These are phyloP conservation scores for Hestina assimilis DNA, from an alignment of 1,140 invertebrate genomes.

Conservation along the genomic window DNA sequence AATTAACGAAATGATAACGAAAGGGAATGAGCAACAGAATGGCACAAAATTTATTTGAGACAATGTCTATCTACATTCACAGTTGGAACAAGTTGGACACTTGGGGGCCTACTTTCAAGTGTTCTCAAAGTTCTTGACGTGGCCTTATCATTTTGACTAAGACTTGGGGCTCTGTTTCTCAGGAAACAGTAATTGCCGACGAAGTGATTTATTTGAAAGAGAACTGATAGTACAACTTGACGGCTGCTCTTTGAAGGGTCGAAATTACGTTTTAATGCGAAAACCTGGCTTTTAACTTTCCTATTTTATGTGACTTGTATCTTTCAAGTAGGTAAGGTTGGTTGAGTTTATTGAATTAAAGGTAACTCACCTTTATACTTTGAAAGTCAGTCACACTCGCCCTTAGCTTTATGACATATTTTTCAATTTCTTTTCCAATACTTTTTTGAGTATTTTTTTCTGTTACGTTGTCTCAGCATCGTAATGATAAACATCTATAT, in stretches of 20 bases:
- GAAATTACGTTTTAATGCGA: constrained; percentile 22
- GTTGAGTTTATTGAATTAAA: too few species aligned
- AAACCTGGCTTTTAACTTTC: constrained; percentile 16
- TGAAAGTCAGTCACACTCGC: too few species aligned
- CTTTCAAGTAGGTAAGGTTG: too few species aligned
- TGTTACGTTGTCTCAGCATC: too few species aligned
- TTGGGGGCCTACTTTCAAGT: constrained; percentile 24
- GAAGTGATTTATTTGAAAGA: constrained; percentile 32
- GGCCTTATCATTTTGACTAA: constrained; percentile 31
- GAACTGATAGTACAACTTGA: constrained; percentile 30
- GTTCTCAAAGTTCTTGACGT: constrained; percentile 28
- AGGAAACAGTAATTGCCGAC: constrained; percentile 31
- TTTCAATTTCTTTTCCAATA: neutral
- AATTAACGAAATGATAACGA: neutral
- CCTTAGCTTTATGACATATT: neutral
- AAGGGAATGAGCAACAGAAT: constrained; percentile 14
- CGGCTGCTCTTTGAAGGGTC: constrained; percentile 23
- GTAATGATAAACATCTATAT: too few species aligned
- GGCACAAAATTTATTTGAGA: constrained; percentile 18
- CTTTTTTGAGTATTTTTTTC: too few species aligned
- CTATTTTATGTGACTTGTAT: neutral
- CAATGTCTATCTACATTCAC: constrained; percentile 23
- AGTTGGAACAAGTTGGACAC: constrained; percentile 22
- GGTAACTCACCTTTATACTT: too few species aligned
- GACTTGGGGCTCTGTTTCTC: constrained; percentile 25